Percentiles rank a stretch among this genome's conserved stretches.
Conservation (phyloP, 2,797 vertebrate genomes). For the Chaetodon trifasciatus region DNA sequence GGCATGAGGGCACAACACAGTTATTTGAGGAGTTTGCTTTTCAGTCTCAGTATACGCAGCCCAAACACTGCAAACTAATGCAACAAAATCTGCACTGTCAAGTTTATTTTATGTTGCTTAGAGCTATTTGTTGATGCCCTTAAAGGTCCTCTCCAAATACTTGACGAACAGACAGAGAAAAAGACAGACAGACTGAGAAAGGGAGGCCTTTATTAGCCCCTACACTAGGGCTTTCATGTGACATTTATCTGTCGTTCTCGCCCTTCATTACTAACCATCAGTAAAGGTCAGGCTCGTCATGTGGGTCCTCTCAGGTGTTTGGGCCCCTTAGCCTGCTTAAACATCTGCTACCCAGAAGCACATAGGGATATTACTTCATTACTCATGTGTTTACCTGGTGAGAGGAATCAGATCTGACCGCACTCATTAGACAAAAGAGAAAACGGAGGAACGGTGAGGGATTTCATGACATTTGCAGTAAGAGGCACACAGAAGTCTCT, state of each 20-base stretch:
- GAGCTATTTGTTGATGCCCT: constrained; percentile 33
- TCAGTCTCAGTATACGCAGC: neutral
- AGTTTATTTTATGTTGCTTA: constrained; percentile 11
- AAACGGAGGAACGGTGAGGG: neutral
- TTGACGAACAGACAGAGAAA: constrained; percentile 26
- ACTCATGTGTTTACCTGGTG: constrained; percentile 20
- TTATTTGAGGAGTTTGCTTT: too few species aligned
- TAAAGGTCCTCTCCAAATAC: constrained; percentile 21
- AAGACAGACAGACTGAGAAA: neutral
- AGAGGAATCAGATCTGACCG: constrained; percentile 18
- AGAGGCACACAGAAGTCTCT: neutral
- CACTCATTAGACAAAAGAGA: constrained; percentile 13
- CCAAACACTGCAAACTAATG: neutral
- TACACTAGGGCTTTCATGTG: constrained; percentile 60
- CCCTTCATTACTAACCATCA: constrained; percentile 68
- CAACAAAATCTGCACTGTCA: neutral
- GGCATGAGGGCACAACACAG: neutral
- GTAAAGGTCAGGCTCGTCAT: constrained; percentile 70
- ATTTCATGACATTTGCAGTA: constrained; percentile 28
- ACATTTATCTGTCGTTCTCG: constrained; percentile 63
- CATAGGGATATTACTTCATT: constrained; percentile 37
- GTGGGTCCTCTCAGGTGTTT: constrained; percentile 51
- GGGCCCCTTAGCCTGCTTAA: constrained; percentile 17
- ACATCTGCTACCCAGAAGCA: constrained; percentile 43
- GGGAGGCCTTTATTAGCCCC: constrained; percentile 52